Conservation (phyloP, 2,113 vertebrate genomes). For the Phaetusa simplex region DNA sequence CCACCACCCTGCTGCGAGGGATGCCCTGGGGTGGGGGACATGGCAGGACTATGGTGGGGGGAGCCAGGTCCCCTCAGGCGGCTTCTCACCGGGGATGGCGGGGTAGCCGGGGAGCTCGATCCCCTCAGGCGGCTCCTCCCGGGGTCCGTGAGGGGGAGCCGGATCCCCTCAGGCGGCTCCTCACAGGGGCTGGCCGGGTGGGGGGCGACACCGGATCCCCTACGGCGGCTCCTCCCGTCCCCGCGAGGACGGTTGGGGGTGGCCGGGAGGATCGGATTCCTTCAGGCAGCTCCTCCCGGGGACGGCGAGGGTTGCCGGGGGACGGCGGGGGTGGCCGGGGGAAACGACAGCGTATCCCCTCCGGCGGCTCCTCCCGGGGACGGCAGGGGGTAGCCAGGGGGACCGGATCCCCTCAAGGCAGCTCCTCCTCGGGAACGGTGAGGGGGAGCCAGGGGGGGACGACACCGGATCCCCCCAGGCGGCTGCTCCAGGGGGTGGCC, state of each 20-base stretch:
- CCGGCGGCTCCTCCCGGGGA: background rate
- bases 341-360: background rate
- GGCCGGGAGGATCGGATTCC: fast-evolving
- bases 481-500: background rate
- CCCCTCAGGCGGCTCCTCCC: background rate
- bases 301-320: too few relatives aligned
- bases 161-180: background rate
- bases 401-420: too few relatives aligned
- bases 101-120: too few relatives aligned
- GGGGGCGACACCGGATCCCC: too few relatives aligned
- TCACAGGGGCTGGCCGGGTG: background rate
- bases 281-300: background rate
- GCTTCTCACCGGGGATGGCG: background rate
- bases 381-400: background rate
- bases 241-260: too few relatives aligned
- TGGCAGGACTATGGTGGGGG: background rate
- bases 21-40: fast-evolving
- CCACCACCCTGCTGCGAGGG: fast-evolving
- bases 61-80: too few relatives aligned
- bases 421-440: too few relatives aligned
- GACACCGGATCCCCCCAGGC: background rate
- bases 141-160: too few relatives aligned
- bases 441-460: too few relatives aligned
- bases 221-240: background rate
- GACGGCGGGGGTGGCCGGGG: too few relatives aligned